A percentile compares a stretch with the other conserved stretches of the same genome.
These are phyloP conservation scores for Plotosus lineatus DNA, from an alignment of 2,113 vertebrate genomes.

Conservation along the genomic window DNA sequence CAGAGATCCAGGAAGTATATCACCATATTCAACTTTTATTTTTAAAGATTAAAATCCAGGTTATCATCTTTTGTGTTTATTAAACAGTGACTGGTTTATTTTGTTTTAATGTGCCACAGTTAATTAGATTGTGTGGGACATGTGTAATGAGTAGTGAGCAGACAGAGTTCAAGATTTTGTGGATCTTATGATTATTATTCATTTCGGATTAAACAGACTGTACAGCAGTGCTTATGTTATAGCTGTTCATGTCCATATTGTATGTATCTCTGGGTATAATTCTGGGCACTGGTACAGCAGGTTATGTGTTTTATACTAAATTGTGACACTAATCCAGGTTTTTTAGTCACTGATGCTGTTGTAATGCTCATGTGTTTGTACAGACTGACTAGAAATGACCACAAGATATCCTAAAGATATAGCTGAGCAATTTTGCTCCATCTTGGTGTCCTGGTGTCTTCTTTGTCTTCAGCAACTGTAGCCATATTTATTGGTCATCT, in stretches of 20 bases:
- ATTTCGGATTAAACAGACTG: neutral
- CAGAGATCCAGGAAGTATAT: no score
- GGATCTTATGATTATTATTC: neutral
- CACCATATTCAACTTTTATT: neutral
- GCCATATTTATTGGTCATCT: slow-evolving; percentile 22
- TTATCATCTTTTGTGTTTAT: neutral
- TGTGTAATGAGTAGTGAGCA: neutral
- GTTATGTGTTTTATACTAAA: neutral
- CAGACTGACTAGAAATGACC: neutral
- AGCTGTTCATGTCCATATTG: neutral
- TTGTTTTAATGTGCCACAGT: neutral
- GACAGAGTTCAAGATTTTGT: neutral
- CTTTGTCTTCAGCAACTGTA: slow-evolving; percentile 22
- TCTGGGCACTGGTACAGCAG: neutral
- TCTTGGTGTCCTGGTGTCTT: slow-evolving; percentile 1
- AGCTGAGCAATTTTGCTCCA: neutral
- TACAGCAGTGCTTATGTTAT: neutral
- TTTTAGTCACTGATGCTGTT: neutral
- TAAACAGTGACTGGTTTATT: neutral
- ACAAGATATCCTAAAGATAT: neutral
- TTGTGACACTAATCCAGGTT: neutral
- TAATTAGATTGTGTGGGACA: neutral
- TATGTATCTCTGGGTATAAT: neutral
- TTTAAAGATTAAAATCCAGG: neutral
- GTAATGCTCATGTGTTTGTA: neutral